Base-by-base conservation (phyloP, 2,797 vertebrate genomes). In the Muscicapa comitata region DNA sequence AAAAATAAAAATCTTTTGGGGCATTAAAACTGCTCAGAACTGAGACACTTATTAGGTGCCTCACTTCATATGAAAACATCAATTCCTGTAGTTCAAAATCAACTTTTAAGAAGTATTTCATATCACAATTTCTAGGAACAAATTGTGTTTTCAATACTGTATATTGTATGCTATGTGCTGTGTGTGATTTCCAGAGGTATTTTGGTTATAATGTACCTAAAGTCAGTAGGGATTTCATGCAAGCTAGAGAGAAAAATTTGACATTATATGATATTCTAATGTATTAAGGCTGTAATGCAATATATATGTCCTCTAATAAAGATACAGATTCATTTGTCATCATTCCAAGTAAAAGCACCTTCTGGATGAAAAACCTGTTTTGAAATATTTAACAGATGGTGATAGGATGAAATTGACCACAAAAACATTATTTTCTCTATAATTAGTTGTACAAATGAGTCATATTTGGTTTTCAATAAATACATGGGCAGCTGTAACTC, bases 341-440 rank as follows among this genome's bases (percentile, higher is more conserved):
- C n/a, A 68, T 11, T 67, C 18, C 10, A 33, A 57, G 33, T 70
- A 63, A 94, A 88, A 70, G 47, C 37, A 66, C 48, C 51, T 86
- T 90, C 74, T 92, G 75, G 35, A 93, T 80, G 90, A 74, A 89
- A 95, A 96, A 91, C 10, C 28, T 91, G 75, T 25, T 88, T 28
- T 58, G 9, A 80, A 82, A 71, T 80, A 78, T 28, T 12, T 25
- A 94, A 48, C 93, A 94, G 90, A 92, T 94, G 87, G 61, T 26
- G 17, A 80, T 43, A 86, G 9, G n/a, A 74, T 37, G 20, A 92
- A 91, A 87, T 80, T 72, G 8, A 38, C 15, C 35, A 11, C 13
- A 63, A 87, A 92, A 88, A 3, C 4, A 71, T 77, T 84, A 61
- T 74, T 92, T 92, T 77, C 38, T 89, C 4, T 54, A 71, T 82